A percentile compares a stretch with the other conserved stretches of the same genome.
phyloP scores from a whole-genome alignment of 2,113 vertebrate genomes.

The Siniperca knerii region DNA sequence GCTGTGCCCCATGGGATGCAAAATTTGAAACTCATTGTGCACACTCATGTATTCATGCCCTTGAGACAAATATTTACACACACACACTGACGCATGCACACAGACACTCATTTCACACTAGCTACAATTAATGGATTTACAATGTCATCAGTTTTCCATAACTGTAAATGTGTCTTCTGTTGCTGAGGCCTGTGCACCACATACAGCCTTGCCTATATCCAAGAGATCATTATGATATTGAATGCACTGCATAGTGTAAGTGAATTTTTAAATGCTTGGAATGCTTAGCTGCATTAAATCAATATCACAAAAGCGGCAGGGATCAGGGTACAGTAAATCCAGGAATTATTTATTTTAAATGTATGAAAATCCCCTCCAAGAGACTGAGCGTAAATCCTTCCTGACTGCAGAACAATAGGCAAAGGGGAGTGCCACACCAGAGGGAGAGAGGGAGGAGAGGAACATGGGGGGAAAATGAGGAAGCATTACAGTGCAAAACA shows the following conservation, averaged over 20 bases:
- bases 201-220: conserved; percentile 24
- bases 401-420: conserved; percentile 66
- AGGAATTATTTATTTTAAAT: conserved; percentile 82
- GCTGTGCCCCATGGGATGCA: conserved; percentile 36
- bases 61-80: conserved; percentile 49
- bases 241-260: conserved; percentile 46
- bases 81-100: not conserved
- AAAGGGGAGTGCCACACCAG: conserved; percentile 22
- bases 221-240: conserved; percentile 61
- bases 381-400: conserved; percentile 70
- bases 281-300: conserved; percentile 78
- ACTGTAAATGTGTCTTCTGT: conserved; percentile 38
- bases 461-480: not conserved
- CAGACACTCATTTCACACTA: not conserved
- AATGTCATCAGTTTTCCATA: conserved; percentile 49
- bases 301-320: conserved; percentile 74
- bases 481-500: conserved; percentile 47
- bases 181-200: conserved; percentile 21
- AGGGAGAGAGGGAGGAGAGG: conserved; percentile 6
- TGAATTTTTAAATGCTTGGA: conserved; percentile 69
- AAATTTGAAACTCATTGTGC: conserved; percentile 58
- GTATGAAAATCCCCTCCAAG: conserved; percentile 77
- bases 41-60: conserved; percentile 52
- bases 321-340: conserved; percentile 78
- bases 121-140: conserved; percentile 45